Evolutionary conservation across 2,888 invertebrate species (phyloP).

Genomic region (Coleophora flavipennella): DNA sequence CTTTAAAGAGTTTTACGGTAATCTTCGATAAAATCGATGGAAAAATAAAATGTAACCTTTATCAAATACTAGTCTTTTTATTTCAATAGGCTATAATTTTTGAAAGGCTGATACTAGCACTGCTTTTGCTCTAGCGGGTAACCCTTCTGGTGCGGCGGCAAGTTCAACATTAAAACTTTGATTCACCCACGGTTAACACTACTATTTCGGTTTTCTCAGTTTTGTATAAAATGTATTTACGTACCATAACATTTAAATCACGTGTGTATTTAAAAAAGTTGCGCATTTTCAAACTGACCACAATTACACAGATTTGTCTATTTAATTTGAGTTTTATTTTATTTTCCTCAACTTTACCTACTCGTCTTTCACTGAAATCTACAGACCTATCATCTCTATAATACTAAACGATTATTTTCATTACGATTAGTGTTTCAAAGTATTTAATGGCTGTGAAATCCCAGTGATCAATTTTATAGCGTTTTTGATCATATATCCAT

Average conservation of each 20-base stretch:
- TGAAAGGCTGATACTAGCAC: no score
- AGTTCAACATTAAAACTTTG: no score
- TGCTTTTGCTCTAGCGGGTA: no score
- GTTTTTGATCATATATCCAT: conserved; percentile 9
- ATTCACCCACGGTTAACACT: no score
- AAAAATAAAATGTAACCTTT: no score
- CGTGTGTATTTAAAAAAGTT: conserved; percentile 33
- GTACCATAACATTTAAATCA: conserved; percentile 16
- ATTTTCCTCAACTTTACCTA: conserved; percentile 8
- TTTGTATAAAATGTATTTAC: conserved; percentile 25
- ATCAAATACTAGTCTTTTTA: no score
- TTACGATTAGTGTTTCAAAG: conserved; percentile 28
- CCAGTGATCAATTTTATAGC: conserved; percentile 41
- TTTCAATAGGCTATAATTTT: no score
- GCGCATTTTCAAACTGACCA: conserved; percentile 34
- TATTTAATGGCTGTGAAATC: conserved; percentile 45
- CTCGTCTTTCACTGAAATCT: no score
- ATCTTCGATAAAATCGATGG: no score
- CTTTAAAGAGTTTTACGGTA: no score
- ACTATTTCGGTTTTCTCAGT: conserved; percentile 30
- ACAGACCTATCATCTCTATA: not conserved
- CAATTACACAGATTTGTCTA: conserved; percentile 51
- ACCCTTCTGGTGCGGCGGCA: no score
- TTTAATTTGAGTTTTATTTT: conserved; percentile 51
- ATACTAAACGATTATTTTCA: not conserved